Evolutionary conservation across 2,113 vertebrate species (phyloP).

Genomic region (Phylloscopus trochilus): DNA sequence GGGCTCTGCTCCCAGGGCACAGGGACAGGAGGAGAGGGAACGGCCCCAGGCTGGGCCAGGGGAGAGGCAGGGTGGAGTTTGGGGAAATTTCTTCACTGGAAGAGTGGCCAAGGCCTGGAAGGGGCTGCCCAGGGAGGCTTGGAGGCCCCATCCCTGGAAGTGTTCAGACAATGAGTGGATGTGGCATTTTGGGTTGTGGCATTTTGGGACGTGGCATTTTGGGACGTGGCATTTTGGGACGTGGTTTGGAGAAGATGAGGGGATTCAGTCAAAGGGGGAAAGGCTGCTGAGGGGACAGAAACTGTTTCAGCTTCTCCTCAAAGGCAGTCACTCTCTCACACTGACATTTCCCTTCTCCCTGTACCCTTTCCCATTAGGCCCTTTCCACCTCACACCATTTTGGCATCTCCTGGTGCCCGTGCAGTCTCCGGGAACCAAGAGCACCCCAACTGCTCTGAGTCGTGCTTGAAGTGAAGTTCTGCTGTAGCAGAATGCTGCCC

Average conservation of each 20-base stretch:
- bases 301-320: neutral
- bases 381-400: neutral
- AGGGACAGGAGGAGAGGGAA: neutral
- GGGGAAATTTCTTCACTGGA: neutral
- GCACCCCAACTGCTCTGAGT: rapidly evolving
- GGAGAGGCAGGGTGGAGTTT: rapidly evolving
- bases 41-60: neutral
- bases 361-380: neutral
- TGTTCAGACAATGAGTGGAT: rapidly evolving
- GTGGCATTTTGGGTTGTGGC: no score
- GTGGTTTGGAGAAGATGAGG: neutral
- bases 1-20: neutral
- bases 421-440: neutral
- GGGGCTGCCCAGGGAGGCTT: neutral
- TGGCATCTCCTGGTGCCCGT: no score
- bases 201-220: no score
- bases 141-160: neutral
- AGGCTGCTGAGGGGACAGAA: neutral
- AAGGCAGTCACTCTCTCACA: rapidly evolving
- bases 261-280: neutral
- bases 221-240: neutral
- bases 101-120: neutral
- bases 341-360: neutral
- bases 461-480: rapidly evolving
- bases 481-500: neutral